Evolutionary conservation across 2,113 vertebrate species (phyloP), one percentile per base, ranked within the genome.

Genomic region (Micromys minutus): DNA sequence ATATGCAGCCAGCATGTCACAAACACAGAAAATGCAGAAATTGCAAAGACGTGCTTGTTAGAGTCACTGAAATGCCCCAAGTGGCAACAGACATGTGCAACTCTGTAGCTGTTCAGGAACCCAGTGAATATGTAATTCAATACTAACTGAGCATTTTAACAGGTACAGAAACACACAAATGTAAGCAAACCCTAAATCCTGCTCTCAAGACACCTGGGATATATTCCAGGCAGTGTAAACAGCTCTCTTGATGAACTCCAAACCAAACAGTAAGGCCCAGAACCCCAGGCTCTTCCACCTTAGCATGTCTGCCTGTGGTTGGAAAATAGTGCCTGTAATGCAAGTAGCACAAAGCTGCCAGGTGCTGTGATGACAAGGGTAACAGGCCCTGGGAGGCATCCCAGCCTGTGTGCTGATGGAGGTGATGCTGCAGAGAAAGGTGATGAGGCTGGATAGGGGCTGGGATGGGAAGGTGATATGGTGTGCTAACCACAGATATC

Each of bases 111-210:
- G 7, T 5, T 3, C 47, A 17, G 45, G 47, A 67, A 26, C 42
- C 24, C 1, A 0, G n/a, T 12, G 45, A 13, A 47, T n/a, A 12
- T 1, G 16, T 12, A 24, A 7, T 34, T 65, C 36, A 0, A 2
- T 24, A 42, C n/a, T 59, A 47, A 55, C 3, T 5, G 67, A 88
- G 59, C 4, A 0, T 8, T 22, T 7, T 39, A 42, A 12, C 4
- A 31, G 39, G 10, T 1, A 29, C 4, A 42, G 77, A 71, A 45
- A 79, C 39, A 69, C 31, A 63, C 16, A 24, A 39, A 86, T 15
- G 50, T 7, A 39, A 65, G 36, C n/a, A 77, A 36, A 15, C 22
- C 72, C 15, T 8, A 55, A 45, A 12, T 21, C 3, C 34, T 39
- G 4, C 61, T 63, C 61, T 39, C 19, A 2, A 19, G 19, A 3